Evolutionary conservation across 1,140 invertebrate species (phyloP), one percentile per base, ranked within the genome.

Genomic region (Acromyrmex echinatior): DNA sequence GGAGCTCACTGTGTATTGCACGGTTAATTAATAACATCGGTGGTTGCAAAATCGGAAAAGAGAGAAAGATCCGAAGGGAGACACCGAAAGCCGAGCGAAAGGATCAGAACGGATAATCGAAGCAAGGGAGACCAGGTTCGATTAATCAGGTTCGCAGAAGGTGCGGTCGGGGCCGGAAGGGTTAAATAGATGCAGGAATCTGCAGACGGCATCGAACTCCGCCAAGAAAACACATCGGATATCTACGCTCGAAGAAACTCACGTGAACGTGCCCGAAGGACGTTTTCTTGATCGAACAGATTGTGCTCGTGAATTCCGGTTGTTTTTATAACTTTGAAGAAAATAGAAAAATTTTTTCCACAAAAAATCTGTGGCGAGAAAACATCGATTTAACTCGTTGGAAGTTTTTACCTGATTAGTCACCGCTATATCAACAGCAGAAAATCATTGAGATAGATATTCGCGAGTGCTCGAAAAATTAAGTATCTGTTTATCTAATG

Each of bases 151-250:
- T 45, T 28, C 31, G 76, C 56, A 53, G 58, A 86, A 28, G 74
- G 86, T 73, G 31, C 28, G 88, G 79, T 16, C 25, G 39, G 31
- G 53, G 70, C 68, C 49, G 7, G 35, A 60, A 78, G 63, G 58
- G 79, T 86, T 93, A 94, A 95, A 92, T 93, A 94, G 93, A 94
- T 94, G 93, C 94, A 94, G 93, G 94, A 94, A 94, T 95, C 90
- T 88, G 86, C 87, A 85, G 89, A 93, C 93, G 94, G 94, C 94
- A 91, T 87, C 86, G 88, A 92, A 90, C 88, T 73, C 87, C 87
- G 80, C 62, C 56, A 66, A 86, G 78, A 86, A 76, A 90, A 85
- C 86, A 87, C 66, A 76, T 71, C 66, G 76, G n/a, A 18, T 71
- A 68, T 16, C 35, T 39, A 82, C 35, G 68, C 49, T 51, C 53